Percentiles rank a stretch among this genome's conserved stretches.
phyloP scores from a whole-genome alignment of 2,797 vertebrate genomes.

The Micrastur ruficollis region DNA sequence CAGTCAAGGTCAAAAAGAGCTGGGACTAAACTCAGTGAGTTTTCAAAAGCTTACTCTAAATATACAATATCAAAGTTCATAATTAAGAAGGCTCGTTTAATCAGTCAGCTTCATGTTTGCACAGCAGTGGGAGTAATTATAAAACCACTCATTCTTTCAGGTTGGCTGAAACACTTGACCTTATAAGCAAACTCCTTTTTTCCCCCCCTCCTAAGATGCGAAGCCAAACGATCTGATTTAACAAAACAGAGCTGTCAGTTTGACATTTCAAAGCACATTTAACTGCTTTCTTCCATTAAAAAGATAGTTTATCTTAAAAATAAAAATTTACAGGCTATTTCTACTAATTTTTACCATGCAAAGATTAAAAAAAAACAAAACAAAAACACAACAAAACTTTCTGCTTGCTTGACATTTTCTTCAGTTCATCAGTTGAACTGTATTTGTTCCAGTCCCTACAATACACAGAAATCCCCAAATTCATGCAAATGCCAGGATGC shows the following conservation, averaged over 20 bases:
- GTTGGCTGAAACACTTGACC: conserved; percentile 53
- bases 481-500: background rate
- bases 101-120: conserved; percentile 26
- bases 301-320: conserved; percentile 4
- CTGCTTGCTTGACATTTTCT: background rate
- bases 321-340: background rate
- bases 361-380: background rate
- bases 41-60: background rate
- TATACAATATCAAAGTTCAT: background rate
- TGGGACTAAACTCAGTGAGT: background rate
- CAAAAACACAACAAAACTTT: background rate
- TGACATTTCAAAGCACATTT: conserved; percentile 24
- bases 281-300: background rate
- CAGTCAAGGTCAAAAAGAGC: conserved; percentile 28
- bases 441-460: background rate
- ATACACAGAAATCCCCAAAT: background rate
- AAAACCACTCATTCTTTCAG: conserved; percentile 46
- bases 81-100: conserved; percentile 15
- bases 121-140: conserved; percentile 28
- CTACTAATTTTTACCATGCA: background rate
- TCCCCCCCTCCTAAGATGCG: background rate
- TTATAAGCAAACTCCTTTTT: conserved; percentile 19
- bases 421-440: background rate
- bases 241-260: conserved; percentile 27
- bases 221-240: conserved; percentile 30